A percentile compares a stretch with the other conserved stretches of the same genome.
Evolutionary conservation across 2,888 invertebrate species (phyloP).

Genomic region (Strigamia maritima): DNA sequence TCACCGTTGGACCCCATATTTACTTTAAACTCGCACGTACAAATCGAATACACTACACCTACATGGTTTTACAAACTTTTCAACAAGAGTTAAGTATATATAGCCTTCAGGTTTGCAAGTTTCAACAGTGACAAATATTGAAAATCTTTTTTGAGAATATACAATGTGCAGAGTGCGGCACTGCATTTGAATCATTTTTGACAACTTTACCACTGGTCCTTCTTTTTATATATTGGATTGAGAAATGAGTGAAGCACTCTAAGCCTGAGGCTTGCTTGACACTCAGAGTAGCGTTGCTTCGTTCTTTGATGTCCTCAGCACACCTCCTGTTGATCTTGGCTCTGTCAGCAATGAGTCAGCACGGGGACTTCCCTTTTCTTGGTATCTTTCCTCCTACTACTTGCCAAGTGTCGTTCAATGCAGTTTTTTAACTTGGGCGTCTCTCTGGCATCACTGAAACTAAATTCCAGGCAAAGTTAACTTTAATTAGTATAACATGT

Average conservation of each 20-base stretch:
- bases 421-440: neutral
- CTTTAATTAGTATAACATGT: too few species aligned
- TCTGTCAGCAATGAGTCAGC: conserved; percentile 34
- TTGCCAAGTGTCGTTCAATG: conserved; percentile 34
- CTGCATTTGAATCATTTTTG: conserved; percentile 29
- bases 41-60: neutral
- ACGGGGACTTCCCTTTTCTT: conserved; percentile 18
- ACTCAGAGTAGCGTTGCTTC: conserved; percentile 17
- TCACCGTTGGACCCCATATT: neutral
- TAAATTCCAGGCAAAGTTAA: too few species aligned
- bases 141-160: neutral
- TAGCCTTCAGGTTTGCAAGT: neutral
- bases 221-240: conserved; percentile 31
- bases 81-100: neutral
- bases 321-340: conserved; percentile 34
- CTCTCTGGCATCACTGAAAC: neutral
- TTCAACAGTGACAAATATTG: neutral
- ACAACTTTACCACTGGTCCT: neutral
- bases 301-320: conserved; percentile 31
- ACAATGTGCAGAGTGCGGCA: neutral
- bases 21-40: neutral
- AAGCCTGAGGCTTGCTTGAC: conserved; percentile 16
- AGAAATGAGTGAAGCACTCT: conserved; percentile 32
- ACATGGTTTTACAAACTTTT: neutral
- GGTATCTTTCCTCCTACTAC: conserved; percentile 13